A percentile compares a stretch with the other conserved stretches of the same genome.
phyloP scores from a whole-genome alignment of 2,888 invertebrate genomes.

The Entomobrya multifasciata region DNA sequence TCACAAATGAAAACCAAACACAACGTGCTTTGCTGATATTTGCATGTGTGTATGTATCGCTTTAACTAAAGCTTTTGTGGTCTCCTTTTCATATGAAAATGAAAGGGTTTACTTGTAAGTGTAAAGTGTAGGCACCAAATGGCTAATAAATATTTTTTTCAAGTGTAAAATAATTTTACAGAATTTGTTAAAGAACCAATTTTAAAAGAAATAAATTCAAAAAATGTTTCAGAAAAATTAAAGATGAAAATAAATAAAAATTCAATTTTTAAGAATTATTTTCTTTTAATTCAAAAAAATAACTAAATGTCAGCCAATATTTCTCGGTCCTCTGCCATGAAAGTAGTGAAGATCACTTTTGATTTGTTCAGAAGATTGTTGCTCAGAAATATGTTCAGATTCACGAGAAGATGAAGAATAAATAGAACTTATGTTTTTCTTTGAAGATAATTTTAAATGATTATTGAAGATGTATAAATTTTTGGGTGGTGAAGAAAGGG shows the following conservation, averaged over 20 bases:
- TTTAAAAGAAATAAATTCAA: too few relatives aligned
- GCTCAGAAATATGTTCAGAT: too few relatives aligned
- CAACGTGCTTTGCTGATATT: constrained; percentile 69
- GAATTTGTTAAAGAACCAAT: constrained; percentile 16
- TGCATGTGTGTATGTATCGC: constrained; percentile 9
- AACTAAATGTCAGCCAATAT: constrained; percentile 76
- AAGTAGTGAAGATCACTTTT: constrained; percentile 60
- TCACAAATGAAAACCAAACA: too few relatives aligned
- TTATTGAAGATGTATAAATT: constrained; percentile 11
- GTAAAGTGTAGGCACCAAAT: constrained; percentile 54
- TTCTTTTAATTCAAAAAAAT: too few relatives aligned
- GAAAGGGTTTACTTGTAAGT: constrained; percentile 34
- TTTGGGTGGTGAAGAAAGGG: background rate
- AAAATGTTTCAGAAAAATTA: background rate
- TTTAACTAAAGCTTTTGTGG: constrained; percentile 10
- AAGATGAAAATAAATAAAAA: background rate
- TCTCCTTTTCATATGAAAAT: background rate
- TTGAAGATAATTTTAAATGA: background rate
- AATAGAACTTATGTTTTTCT: background rate
- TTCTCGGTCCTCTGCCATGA: constrained; percentile 78
- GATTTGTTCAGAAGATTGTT: background rate
- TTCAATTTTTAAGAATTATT: background rate
- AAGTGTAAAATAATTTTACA: too few relatives aligned
- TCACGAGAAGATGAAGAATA: constrained; percentile 1
- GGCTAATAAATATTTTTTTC: background rate